These are phyloP conservation scores for Drosophila pseudotalamancana DNA, from an alignment of 2,888 invertebrate species.

Conservation along the genomic window DNA sequence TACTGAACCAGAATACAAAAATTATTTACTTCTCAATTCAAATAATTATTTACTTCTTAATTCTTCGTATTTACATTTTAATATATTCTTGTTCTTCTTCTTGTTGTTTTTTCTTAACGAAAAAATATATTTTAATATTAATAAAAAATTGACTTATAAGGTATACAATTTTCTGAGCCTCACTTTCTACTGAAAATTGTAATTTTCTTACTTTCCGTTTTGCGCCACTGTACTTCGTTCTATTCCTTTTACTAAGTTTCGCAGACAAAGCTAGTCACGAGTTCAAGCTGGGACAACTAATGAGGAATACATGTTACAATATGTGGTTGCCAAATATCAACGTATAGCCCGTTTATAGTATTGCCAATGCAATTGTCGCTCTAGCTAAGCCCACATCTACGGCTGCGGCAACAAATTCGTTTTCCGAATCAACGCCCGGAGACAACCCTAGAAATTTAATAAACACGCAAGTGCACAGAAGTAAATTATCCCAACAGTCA, in stretches of 20 bases:
- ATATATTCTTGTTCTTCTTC: too few relatives aligned
- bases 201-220: background rate
- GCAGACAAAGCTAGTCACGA: slow-evolving; percentile 54
- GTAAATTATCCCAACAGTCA: slow-evolving; percentile 74
- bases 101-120: too few relatives aligned
- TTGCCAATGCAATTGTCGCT: slow-evolving; percentile 42
- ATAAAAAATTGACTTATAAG: too few relatives aligned
- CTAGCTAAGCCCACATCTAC: background rate
- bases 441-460: slow-evolving; percentile 79
- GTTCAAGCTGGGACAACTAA: slow-evolving; percentile 60
- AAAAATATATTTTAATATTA: too few relatives aligned
- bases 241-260: slow-evolving; percentile 3
- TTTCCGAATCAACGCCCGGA: slow-evolving; percentile 65
- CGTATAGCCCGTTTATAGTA: slow-evolving; percentile 37
- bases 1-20: too few relatives aligned
- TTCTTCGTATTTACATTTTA: too few relatives aligned
- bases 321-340: slow-evolving; percentile 70
- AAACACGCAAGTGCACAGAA: slow-evolving; percentile 79
- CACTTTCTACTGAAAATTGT: too few relatives aligned
- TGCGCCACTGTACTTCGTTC: slow-evolving; percentile 57
- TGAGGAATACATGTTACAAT: slow-evolving; percentile 71
- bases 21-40: too few relatives aligned
- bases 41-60: too few relatives aligned
- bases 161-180: background rate
- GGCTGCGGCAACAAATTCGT: background rate